A percentile compares a stretch with the other conserved stretches of the same genome.
Evolutionary conservation across 2,113 vertebrate genomes (phyloP).

Genomic region (Phyllostomus discolor): DNA sequence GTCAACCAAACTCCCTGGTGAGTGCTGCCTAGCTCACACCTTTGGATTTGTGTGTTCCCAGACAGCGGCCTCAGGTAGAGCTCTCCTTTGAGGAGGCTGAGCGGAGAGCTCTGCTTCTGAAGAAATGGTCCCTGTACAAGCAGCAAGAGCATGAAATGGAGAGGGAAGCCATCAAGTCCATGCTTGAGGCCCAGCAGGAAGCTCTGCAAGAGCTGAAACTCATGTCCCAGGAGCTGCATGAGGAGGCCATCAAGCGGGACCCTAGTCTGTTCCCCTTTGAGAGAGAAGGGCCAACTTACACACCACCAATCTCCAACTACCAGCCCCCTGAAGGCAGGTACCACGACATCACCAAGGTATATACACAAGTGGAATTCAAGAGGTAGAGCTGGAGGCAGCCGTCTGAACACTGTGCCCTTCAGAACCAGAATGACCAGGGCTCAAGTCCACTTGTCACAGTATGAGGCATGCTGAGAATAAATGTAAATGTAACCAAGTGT

Average conservation of each 20-base stretch:
- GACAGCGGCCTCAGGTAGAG: constrained; percentile 78
- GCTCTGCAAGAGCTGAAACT: constrained; percentile 89
- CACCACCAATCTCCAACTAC: constrained; percentile 83
- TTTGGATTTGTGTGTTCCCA: constrained; percentile 65
- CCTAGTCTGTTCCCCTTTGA: constrained; percentile 85
- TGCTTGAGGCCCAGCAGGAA: constrained; percentile 87
- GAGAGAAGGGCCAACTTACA: constrained; percentile 85
- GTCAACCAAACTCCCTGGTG: neutral
- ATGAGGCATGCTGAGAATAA: neutral
- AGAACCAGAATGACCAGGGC: neutral
- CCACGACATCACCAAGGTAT: constrained; percentile 88
- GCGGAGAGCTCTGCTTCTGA: constrained; percentile 87
- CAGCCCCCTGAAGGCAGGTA: constrained; percentile 93
- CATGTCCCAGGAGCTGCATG: constrained; percentile 88
- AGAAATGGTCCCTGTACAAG: constrained; percentile 90
- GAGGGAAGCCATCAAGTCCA: constrained; percentile 75
- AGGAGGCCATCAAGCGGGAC: constrained; percentile 86
- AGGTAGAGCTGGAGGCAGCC: constrained; percentile 1
- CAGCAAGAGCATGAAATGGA: constrained; percentile 86
- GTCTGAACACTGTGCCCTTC: neutral
- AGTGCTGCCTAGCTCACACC: neutral
- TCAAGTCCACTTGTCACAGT: neutral
- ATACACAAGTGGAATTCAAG: constrained; percentile 81
- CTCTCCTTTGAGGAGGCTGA: constrained; percentile 87
- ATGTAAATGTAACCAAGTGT: neutral